A percentile compares a stretch with the other conserved stretches of the same genome.
phyloP scores from a whole-genome alignment of 2,888 invertebrate genomes.

The Melolontha melolontha region DNA sequence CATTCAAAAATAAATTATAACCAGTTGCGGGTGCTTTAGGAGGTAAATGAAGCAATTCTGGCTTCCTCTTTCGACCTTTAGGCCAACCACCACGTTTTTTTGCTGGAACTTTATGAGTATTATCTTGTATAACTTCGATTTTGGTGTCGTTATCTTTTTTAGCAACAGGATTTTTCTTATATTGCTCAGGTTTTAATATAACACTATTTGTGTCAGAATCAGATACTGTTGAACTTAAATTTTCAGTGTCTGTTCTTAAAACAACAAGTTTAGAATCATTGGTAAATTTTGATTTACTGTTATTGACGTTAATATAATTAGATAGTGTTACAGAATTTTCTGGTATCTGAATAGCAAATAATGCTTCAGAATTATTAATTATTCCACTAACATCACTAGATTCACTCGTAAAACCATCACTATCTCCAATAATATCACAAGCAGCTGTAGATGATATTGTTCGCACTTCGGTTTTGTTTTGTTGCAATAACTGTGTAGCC shows the following conservation, averaged over 20 bases:
- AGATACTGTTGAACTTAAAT: conserved; percentile 50
- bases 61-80: conserved; percentile 71
- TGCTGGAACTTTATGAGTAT: conserved; percentile 51
- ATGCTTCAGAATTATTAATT: conserved; percentile 45
- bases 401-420: conserved; percentile 63
- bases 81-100: conserved; percentile 72
- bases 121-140: conserved; percentile 28
- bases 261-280: conserved; percentile 23
- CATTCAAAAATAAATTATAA: conserved; percentile 70
- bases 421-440: conserved; percentile 55
- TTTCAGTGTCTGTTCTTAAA: conserved; percentile 39
- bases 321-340: conserved; percentile 40
- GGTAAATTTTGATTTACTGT: conserved; percentile 19
- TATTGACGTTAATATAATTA: conserved; percentile 15
- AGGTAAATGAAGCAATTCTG: conserved; percentile 66
- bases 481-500: conserved; percentile 63
- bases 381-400: conserved; percentile 59
- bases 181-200: conserved; percentile 41
- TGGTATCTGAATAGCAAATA: conserved; percentile 43
- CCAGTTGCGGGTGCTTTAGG: conserved; percentile 72
- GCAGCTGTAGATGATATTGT: conserved; percentile 29
- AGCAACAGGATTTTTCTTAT: conserved; percentile 4
- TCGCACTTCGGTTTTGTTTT: conserved; percentile 51
- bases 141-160: conserved; percentile 12
- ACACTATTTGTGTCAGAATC: conserved; percentile 53